These are phyloP conservation scores for Xyrauchen texanus DNA, from an alignment of 2,113 vertebrate genomes.

Conservation along the genomic window DNA sequence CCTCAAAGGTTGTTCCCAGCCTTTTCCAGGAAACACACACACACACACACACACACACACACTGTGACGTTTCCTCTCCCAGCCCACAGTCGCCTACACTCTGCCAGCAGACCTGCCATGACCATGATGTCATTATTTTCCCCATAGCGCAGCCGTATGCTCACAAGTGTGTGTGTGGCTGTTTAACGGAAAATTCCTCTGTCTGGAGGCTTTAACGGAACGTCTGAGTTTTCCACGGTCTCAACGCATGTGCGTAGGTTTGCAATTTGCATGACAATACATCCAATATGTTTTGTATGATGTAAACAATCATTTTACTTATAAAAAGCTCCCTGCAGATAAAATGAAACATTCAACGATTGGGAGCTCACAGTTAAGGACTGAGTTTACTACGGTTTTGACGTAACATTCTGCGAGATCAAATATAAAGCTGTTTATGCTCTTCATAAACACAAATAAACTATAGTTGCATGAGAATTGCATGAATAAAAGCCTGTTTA, in stretches of 20 bases:
- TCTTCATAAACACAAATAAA: too few relatives aligned
- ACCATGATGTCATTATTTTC: conserved; percentile 60
- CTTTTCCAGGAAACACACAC: conserved; percentile 29
- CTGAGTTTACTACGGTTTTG: too few relatives aligned
- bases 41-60: conserved; percentile 36
- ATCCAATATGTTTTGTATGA: too few relatives aligned
- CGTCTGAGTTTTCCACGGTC: conserved; percentile 44
- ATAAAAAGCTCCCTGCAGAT: too few relatives aligned
- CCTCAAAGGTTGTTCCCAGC: conserved; percentile 39
- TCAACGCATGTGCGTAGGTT: conserved; percentile 2
- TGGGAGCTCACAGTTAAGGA: too few relatives aligned
- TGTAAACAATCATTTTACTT: too few relatives aligned
- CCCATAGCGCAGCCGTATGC: conserved; percentile 33
- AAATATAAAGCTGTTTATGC: too few relatives aligned
- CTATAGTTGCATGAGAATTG: too few relatives aligned
- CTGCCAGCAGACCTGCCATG: conserved; percentile 52
- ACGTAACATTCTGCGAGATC: too few relatives aligned
- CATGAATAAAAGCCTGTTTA: too few relatives aligned
- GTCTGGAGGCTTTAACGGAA: conserved; percentile 48
- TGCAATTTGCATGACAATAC: not conserved
- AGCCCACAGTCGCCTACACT: conserved; percentile 41
- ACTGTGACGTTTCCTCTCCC: conserved; percentile 52
- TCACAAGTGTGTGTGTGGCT: conserved; percentile 10
- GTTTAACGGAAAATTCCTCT: conserved; percentile 52
- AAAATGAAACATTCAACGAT: too few relatives aligned